These are phyloP conservation scores for Gracilinanus agilis DNA, from an alignment of 2,113 vertebrate species.

Conservation along the genomic window DNA sequence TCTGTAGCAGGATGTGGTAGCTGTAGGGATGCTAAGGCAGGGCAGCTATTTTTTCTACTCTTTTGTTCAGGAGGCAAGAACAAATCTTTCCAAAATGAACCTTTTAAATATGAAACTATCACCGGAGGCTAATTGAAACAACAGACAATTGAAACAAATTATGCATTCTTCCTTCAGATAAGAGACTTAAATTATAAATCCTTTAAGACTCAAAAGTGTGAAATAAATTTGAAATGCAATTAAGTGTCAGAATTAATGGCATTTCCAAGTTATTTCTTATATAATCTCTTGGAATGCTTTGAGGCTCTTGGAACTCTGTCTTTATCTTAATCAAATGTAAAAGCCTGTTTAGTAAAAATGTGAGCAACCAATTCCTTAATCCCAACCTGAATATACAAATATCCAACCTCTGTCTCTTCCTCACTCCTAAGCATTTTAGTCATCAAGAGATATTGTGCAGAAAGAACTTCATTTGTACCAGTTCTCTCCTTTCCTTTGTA, in stretches of 20 bases:
- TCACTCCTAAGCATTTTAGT: not conserved
- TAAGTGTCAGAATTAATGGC: slow-evolving; percentile 76
- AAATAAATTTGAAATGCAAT: slow-evolving; percentile 78
- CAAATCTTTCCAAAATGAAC: slow-evolving; percentile 74
- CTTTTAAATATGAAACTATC: slow-evolving; percentile 77
- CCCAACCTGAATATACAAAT: not conserved
- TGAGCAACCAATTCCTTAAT: not conserved
- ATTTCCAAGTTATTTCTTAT: slow-evolving; percentile 57
- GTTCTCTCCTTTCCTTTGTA: not conserved
- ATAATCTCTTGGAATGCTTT: slow-evolving; percentile 58
- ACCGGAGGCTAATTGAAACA: slow-evolving; percentile 78
- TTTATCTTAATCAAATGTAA: slow-evolving; percentile 66
- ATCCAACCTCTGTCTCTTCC: rapidly evolving
- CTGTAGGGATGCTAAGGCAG: slow-evolving; percentile 41
- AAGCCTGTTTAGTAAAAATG: slow-evolving; percentile 29
- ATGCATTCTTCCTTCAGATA: slow-evolving; percentile 70
- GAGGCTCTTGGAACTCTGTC: not conserved
- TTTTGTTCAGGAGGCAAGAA: slow-evolving; percentile 65
- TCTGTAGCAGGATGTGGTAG: slow-evolving; percentile 39
- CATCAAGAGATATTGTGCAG: not conserved
- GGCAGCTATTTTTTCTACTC: not conserved
- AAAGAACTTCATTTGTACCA: not conserved
- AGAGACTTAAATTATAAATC: slow-evolving; percentile 77
- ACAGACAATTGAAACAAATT: slow-evolving; percentile 74
- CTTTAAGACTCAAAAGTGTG: slow-evolving; percentile 62